These are phyloP conservation scores for Nomada ruficornis DNA, from an alignment of 2,888 invertebrate species.

Conservation along the genomic window DNA sequence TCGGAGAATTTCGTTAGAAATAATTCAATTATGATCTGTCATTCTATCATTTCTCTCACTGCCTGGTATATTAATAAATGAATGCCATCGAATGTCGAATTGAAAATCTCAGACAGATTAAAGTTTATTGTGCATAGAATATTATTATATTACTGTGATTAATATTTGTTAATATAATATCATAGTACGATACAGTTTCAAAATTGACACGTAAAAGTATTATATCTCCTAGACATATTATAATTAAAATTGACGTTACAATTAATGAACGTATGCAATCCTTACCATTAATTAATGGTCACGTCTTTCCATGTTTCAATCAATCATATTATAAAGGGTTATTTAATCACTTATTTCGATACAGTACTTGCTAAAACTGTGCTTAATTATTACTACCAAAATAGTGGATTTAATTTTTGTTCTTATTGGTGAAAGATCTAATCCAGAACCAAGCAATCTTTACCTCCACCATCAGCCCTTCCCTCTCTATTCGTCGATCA, in stretches of 20 bases:
- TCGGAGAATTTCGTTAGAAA: neutral
- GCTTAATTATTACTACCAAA: no score
- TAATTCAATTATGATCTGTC: neutral
- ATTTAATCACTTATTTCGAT: no score
- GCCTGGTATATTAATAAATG: neutral
- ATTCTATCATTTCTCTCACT: neutral
- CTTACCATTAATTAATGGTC: no score
- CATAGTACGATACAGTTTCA: neutral
- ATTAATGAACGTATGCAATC: no score
- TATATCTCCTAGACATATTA: neutral
- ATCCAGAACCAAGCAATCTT: neutral
- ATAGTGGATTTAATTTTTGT: no score
- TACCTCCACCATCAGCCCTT: neutral
- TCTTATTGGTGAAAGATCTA: neutral
- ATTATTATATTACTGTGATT: neutral
- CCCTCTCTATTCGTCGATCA: constrained; percentile 7
- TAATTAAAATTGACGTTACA: no score
- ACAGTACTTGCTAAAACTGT: no score
- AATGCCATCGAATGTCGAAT: neutral
- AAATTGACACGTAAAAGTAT: neutral
- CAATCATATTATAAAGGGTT: no score
- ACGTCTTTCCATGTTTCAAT: no score
- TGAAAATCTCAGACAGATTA: neutral
- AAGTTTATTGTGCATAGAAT: neutral
- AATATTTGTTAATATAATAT: neutral